Base-by-base conservation (phyloP, 1,140 invertebrate species). In the Eriosoma lanigerum region DNA sequence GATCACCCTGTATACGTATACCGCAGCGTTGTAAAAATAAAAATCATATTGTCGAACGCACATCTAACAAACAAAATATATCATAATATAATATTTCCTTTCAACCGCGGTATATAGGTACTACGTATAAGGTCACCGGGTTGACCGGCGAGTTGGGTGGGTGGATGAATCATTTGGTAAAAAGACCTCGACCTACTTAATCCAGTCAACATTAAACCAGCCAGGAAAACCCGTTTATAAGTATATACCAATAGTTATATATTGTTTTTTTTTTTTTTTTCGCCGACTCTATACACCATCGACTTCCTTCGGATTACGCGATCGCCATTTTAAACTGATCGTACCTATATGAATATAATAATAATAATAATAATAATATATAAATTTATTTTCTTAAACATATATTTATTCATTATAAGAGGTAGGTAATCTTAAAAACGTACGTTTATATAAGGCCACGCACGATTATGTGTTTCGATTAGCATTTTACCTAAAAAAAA, bases 281-380 rank as follows among this genome's bases (percentile, higher is more conserved):
- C 38, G 38, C 56, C 56, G 48, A 78, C 54, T 78, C 38, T 29
- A 29, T 15, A 78, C 54, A 62, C 38, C 26, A 29, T 15, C 21
- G 75, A 78, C 75, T 78, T 78, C 75, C 75, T 78, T 78, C 75
- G 75, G 48, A 76, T 76, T 76, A 76, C 52, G 52, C 72, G 52
- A 56, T 62, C 38, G 56, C 54, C 32, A 46, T 78, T 46, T 78
- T 62, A 60, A 78, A 76, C 10, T 13, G 12, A 10, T 58, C 46
- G 8, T 52, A 52, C 5, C 32, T 32, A 46, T 56, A 56, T 32
- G 6, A 38, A 6, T 17, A 38, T 54, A 24, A 4, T 4, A 4
- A 38, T 38, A 4, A 38, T 38, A 38, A 38, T n/a, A n/a, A n/a
- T n/a, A n/a, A n/a, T n/a, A n/a, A n/a, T 13, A 32, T 54, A n/a